These are phyloP conservation scores for Pithys albifrons DNA, from an alignment of 2,113 vertebrate genomes.

Conservation along the genomic window DNA sequence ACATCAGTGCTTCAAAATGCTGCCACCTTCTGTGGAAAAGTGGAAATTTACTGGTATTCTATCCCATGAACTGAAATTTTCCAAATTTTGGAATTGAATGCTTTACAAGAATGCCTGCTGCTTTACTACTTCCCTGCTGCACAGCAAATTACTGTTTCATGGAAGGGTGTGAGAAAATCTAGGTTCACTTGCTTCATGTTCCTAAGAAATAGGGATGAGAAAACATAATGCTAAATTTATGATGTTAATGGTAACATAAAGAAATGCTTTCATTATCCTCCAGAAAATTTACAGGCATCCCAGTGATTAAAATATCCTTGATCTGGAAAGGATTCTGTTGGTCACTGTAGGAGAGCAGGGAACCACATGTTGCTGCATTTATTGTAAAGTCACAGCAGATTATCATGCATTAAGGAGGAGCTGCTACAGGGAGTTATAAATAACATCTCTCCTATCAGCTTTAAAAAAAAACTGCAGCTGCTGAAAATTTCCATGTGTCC, in stretches of 20 bases:
- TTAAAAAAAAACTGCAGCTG: constrained; percentile 1
- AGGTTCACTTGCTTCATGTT: background rate
- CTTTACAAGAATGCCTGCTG: background rate
- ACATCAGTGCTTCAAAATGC: background rate
- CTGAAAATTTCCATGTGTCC: constrained; percentile 11
- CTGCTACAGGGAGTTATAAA: background rate
- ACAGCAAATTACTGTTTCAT: background rate
- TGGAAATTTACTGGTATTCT: background rate
- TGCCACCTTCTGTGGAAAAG: constrained; percentile 40
- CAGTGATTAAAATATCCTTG: background rate
- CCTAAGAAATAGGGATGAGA: background rate
- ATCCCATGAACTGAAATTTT: background rate
- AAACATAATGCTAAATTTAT: background rate
- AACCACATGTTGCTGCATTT: background rate
- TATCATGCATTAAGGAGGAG: background rate
- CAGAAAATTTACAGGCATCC: background rate
- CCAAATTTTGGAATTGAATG: background rate
- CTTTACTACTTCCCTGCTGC: background rate
- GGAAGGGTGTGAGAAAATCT: background rate
- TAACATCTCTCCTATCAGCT: constrained; percentile 21
- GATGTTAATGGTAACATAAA: background rate
- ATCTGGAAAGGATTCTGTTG: background rate
- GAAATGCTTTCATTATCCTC: background rate
- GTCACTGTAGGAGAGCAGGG: background rate
- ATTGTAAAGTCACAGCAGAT: constrained; percentile 6